A percentile compares a stretch with the other conserved stretches of the same genome.
phyloP scores from a whole-genome alignment of 2,888 invertebrate genomes.

The Suillia variegata region DNA sequence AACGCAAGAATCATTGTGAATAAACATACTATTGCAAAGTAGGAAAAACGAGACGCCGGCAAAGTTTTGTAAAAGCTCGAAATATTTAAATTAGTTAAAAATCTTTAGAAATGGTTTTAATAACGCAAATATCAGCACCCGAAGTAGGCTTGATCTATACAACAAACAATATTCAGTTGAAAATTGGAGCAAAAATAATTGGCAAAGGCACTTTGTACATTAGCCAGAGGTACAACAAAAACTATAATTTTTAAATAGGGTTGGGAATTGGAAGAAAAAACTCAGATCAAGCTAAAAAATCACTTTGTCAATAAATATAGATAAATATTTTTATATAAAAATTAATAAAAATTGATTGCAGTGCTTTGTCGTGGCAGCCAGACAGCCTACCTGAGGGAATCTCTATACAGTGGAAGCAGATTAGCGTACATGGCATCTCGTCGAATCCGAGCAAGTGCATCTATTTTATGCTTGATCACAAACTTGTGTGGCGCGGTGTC shows the following conservation, averaged over 20 bases:
- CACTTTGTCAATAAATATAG: too few relatives aligned
- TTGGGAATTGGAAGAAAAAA: neutral
- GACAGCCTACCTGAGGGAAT: constrained; percentile 50
- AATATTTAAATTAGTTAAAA: constrained; percentile 22
- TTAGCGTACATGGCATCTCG: constrained; percentile 58
- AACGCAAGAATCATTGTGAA: too few relatives aligned
- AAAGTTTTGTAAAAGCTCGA: neutral
- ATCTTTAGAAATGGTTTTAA: constrained; percentile 50
- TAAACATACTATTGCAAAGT: too few relatives aligned
- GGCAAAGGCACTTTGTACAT: constrained; percentile 55
- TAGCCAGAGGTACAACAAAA: constrained; percentile 53
- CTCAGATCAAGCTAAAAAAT: constrained; percentile 5
- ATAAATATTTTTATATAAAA: constrained; percentile 8
- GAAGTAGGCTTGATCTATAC: constrained; percentile 54
- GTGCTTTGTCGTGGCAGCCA: constrained; percentile 57
- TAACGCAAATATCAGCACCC: constrained; percentile 49
- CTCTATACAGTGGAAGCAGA: constrained; percentile 57
- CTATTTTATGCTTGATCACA: constrained; percentile 58
- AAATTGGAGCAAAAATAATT: constrained; percentile 51
- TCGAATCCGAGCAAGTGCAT: constrained; percentile 53
- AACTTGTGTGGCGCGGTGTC: constrained; percentile 55
- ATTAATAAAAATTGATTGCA: constrained; percentile 28
- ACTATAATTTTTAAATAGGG: neutral
- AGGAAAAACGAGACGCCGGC: too few relatives aligned
- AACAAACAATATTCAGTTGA: constrained; percentile 50